Percentiles rank a stretch among this genome's conserved stretches.
phyloP scores from a whole-genome alignment of 2,888 invertebrate species.

The Mylabris sibirica region DNA sequence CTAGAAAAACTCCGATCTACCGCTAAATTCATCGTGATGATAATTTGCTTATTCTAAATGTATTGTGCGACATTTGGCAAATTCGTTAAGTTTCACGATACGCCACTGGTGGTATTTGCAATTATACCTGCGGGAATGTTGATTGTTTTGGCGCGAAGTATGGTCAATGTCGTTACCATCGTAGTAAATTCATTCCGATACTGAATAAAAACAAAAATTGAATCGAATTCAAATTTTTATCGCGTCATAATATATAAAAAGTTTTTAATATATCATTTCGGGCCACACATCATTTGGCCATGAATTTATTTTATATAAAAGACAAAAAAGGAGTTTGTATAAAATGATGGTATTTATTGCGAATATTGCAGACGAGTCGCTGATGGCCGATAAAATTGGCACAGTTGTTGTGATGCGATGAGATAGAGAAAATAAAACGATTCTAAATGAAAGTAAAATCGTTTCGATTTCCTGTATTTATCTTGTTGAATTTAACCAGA shows the following conservation, averaged over 20 bases:
- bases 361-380: constrained; percentile 26
- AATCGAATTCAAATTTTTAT: constrained; percentile 9
- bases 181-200: constrained; percentile 32
- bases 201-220: constrained; percentile 26
- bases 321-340: neutral
- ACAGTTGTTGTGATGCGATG: constrained; percentile 18
- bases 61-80: neutral
- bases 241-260: neutral
- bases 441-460: constrained; percentile 54
- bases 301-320: neutral
- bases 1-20: neutral
- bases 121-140: constrained; percentile 51
- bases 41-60: neutral
- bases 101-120: constrained; percentile 35
- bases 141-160: constrained; percentile 54
- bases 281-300: neutral
- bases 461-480: constrained; percentile 24
- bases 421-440: constrained; percentile 27
- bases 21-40: neutral
- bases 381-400: constrained; percentile 29
- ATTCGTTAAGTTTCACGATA: neutral
- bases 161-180: constrained; percentile 48
- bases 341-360: neutral
- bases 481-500: neutral
- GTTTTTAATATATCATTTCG: constrained; percentile 9